Percentiles rank a stretch among this genome's conserved stretches.
Conservation (phyloP, 2,888 invertebrate species). For the Ophioninae sp. region DNA sequence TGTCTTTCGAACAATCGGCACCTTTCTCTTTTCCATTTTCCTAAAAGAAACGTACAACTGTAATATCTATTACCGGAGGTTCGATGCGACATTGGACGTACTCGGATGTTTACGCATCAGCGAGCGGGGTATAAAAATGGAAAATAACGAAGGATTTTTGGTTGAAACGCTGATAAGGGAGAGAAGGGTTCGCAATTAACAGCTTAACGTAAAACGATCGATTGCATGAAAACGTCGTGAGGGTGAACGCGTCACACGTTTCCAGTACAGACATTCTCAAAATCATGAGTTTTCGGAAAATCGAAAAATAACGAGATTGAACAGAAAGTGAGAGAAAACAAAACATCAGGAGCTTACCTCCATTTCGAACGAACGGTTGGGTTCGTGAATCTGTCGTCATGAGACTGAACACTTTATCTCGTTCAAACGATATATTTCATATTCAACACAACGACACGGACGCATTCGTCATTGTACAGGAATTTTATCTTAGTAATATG, state of each 20-base stretch:
- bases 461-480: constrained; percentile 23
- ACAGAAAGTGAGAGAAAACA: background rate
- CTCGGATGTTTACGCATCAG: constrained; percentile 1
- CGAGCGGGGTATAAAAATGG: background rate
- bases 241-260: constrained; percentile 16
- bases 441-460: constrained; percentile 23
- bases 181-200: constrained; percentile 1
- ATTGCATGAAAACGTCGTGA: constrained; percentile 40
- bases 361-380: constrained; percentile 49
- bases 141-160: background rate
- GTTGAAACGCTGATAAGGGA: background rate
- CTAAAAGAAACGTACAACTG: constrained; percentile 18
- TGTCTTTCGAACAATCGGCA: constrained; percentile 20
- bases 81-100: background rate
- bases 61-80: background rate
- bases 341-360: constrained; percentile 45
- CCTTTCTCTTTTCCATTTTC: constrained; percentile 50
- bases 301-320: background rate
- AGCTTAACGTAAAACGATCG: constrained; percentile 49
- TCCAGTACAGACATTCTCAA: background rate
- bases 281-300: constrained; percentile 1
- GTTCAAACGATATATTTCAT: constrained; percentile 34
- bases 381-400: constrained; percentile 39
- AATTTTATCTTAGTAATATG: background rate
- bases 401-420: constrained; percentile 45